phyloP scores from a whole-genome alignment of 64 coral and sea anemone species.

The Pocillopora verrucosa region DNA sequence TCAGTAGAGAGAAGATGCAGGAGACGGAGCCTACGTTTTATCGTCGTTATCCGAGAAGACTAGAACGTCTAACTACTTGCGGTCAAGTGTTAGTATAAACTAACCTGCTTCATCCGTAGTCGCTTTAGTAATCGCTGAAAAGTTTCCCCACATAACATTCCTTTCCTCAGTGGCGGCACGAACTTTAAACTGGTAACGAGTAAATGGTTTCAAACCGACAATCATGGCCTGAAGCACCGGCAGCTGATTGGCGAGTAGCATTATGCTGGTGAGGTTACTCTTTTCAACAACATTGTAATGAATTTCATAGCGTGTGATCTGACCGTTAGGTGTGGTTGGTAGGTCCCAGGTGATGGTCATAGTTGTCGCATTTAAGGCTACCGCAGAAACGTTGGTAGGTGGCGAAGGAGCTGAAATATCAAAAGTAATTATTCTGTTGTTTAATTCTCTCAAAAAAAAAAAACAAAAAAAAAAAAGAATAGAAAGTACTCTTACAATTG shows the following conservation, averaged over 20 bases:
- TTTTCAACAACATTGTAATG: slow-evolving; percentile 50
- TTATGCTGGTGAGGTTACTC: slow-evolving; percentile 22
- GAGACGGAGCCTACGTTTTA: too few species aligned
- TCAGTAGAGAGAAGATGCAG: too few species aligned
- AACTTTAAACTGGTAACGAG: slow-evolving; percentile 63
- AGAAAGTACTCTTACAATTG: too few species aligned
- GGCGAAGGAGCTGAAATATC: slow-evolving; percentile 61
- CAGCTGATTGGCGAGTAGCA: slow-evolving; percentile 31
- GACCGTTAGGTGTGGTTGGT: slow-evolving; percentile 68
- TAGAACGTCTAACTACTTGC: too few species aligned
- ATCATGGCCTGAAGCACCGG: slow-evolving; percentile 16
- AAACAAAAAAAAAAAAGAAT: background rate
- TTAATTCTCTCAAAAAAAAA: background rate
- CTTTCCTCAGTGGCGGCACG: slow-evolving; percentile 58
- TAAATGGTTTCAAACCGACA: slow-evolving; percentile 58
- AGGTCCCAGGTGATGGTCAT: slow-evolving; percentile 55
- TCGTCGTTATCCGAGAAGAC: too few species aligned
- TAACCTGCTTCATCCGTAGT: slow-evolving; percentile 80
- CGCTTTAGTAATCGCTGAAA: slow-evolving; percentile 34
- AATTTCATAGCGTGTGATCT: slow-evolving; percentile 71
- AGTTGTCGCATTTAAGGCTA: slow-evolving; percentile 63
- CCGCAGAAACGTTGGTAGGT: slow-evolving; percentile 30
- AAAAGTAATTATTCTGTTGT: background rate
- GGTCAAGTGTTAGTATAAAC: background rate
- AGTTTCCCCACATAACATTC: slow-evolving; percentile 78